Conservation (phyloP, 2,888 invertebrate species). For the Octonoba sinensis region DNA sequence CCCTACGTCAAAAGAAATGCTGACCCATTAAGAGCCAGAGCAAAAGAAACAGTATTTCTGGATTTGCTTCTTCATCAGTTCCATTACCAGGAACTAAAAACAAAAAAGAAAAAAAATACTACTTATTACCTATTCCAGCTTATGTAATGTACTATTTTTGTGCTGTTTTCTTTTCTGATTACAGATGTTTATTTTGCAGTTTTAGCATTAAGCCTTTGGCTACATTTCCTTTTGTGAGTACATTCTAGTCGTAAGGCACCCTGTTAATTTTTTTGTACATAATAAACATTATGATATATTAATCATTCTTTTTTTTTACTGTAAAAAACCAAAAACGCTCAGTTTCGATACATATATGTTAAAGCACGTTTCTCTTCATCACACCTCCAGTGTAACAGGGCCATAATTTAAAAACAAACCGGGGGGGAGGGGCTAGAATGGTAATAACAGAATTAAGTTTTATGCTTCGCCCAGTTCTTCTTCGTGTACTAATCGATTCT, state of each 20-base stretch:
- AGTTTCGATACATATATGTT: no score
- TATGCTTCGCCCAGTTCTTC: no score
- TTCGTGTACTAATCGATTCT: no score
- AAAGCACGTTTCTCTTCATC: no score
- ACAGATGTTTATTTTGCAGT: slow-evolving; percentile 40
- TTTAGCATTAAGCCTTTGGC: slow-evolving; percentile 43
- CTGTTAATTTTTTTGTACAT: slow-evolving; percentile 53
- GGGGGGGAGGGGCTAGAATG: no score
- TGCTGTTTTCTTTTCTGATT: slow-evolving; percentile 19
- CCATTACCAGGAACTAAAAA: not conserved
- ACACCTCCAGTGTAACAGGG: no score
- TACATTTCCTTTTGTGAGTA: slow-evolving; percentile 59
- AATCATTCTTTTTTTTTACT: not conserved
- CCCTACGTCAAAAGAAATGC: not conserved
- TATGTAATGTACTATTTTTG: slow-evolving; percentile 39
- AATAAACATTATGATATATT: slow-evolving; percentile 43
- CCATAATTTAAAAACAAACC: no score
- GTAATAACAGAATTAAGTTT: no score
- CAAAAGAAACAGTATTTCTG: not conserved
- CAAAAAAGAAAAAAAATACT: slow-evolving; percentile 1
- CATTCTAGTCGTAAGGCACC: slow-evolving; percentile 54
- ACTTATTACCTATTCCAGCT: slow-evolving; percentile 51
- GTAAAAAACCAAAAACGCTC: no score
- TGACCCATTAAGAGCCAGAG: not conserved
- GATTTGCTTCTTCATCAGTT: not conserved